Evolutionary conservation across 2,113 vertebrate species (phyloP).

Genomic region (Pycnonotus jocosus): DNA sequence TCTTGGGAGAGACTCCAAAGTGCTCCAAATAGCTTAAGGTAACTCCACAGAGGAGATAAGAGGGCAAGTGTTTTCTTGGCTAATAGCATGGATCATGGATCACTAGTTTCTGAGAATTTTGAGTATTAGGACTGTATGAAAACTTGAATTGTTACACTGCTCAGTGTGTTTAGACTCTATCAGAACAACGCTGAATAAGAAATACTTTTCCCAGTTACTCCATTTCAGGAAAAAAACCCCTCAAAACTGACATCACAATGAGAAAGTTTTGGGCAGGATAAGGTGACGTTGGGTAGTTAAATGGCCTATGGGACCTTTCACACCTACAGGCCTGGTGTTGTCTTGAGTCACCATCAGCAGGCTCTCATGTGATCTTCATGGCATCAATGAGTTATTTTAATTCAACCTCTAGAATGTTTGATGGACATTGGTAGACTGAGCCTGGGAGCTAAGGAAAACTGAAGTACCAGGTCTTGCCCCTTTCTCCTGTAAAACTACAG

Average conservation of each 20-base stretch:
- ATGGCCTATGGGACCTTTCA: not conserved
- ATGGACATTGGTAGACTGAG: not conserved
- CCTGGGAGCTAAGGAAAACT: not conserved
- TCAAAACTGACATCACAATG: not conserved
- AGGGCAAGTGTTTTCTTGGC: not conserved
- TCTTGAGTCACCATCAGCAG: not conserved
- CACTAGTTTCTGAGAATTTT: not conserved
- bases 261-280: not conserved
- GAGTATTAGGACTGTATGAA: not conserved
- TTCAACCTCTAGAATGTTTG: not conserved
- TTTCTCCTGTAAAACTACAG: not conserved
- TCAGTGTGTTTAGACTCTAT: not conserved
- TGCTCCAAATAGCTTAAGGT: not conserved
- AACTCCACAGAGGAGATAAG: not conserved
- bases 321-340: not conserved
- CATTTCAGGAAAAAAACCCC: not conserved
- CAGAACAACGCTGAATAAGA: not conserved
- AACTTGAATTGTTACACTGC: not conserved
- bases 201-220: not conserved
- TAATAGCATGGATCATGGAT: not conserved
- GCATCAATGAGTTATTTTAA: not conserved
- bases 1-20: not conserved
- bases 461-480: not conserved
- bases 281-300: accelerated
- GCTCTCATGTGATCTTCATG: not conserved